phyloP scores from a whole-genome alignment of 2,113 vertebrate species.

The Trachemys scripta region DNA sequence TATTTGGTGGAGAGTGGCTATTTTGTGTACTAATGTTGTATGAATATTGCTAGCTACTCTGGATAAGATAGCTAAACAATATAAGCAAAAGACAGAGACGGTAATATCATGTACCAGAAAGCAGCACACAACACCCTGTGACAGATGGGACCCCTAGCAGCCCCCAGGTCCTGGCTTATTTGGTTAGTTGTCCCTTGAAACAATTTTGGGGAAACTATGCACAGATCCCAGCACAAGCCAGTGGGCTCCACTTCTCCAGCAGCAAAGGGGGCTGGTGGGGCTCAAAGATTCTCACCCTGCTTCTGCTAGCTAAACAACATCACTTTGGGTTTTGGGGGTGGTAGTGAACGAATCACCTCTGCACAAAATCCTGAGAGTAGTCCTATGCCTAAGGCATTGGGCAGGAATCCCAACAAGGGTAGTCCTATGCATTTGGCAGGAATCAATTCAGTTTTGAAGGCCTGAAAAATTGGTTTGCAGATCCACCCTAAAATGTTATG shows the following conservation, averaged over 20 bases:
- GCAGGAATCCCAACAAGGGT: background rate
- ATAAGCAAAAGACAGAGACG: background rate
- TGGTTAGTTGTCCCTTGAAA: background rate
- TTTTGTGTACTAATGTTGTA: background rate
- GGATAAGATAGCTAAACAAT: background rate
- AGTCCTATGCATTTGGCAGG: too few relatives aligned
- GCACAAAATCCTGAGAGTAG: background rate
- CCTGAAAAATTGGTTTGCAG: background rate
- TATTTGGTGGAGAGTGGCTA: rapidly evolving
- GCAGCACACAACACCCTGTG: rapidly evolving
- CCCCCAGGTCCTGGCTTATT: background rate
- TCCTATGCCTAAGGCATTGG: too few relatives aligned
- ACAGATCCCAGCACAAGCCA: rapidly evolving
- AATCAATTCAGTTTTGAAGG: background rate
- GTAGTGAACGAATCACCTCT: background rate
- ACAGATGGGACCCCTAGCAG: background rate
- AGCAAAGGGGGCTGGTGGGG: background rate
- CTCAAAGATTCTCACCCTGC: background rate
- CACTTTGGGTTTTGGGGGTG: background rate
- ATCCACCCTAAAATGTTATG: rapidly evolving
- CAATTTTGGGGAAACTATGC: background rate
- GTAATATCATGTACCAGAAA: background rate
- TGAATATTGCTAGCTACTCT: background rate
- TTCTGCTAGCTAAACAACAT: background rate
- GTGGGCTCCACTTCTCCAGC: background rate